Conservation (phyloP, 2,113 vertebrate genomes). For the Lipotes vexillifer region DNA sequence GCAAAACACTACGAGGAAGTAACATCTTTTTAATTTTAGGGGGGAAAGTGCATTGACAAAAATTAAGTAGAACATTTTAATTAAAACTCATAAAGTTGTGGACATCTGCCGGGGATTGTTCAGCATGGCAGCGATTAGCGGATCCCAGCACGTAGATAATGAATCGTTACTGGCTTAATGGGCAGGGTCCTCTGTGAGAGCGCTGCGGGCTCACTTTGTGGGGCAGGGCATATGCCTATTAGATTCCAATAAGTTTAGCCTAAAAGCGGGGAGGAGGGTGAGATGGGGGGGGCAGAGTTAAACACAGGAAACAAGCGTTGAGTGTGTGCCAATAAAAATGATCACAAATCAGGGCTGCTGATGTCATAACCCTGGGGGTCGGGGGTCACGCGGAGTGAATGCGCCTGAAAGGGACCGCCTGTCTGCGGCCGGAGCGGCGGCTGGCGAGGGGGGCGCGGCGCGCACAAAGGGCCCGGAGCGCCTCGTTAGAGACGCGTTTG, state of each 20-base stretch:
- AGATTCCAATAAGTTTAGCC: conserved; percentile 80
- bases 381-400: conserved; percentile 83
- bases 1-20: conserved; percentile 72
- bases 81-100: conserved; percentile 80
- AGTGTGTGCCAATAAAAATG: conserved; percentile 86
- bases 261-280: conserved; percentile 44
- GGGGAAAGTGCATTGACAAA: conserved; percentile 73
- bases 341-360: conserved; percentile 86
- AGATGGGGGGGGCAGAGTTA: conserved; percentile 73
- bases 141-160: conserved; percentile 81
- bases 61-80: conserved; percentile 78
- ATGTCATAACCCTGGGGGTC: conserved; percentile 85
- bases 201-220: conserved; percentile 79
- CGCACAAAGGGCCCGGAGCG: conserved; percentile 84
- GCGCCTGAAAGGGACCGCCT: conserved; percentile 86
- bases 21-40: conserved; percentile 77
- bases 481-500: conserved; percentile 90
- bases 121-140: conserved; percentile 79
- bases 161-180: conserved; percentile 82
- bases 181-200: conserved; percentile 81
- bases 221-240: conserved; percentile 82
- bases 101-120: conserved; percentile 83
- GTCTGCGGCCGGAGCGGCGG: conserved; percentile 82
- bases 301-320: conserved; percentile 85
- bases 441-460: conserved; percentile 79